phyloP scores from a whole-genome alignment of 2,113 vertebrate species.

The Hypocryptadius cinnamomeus region DNA sequence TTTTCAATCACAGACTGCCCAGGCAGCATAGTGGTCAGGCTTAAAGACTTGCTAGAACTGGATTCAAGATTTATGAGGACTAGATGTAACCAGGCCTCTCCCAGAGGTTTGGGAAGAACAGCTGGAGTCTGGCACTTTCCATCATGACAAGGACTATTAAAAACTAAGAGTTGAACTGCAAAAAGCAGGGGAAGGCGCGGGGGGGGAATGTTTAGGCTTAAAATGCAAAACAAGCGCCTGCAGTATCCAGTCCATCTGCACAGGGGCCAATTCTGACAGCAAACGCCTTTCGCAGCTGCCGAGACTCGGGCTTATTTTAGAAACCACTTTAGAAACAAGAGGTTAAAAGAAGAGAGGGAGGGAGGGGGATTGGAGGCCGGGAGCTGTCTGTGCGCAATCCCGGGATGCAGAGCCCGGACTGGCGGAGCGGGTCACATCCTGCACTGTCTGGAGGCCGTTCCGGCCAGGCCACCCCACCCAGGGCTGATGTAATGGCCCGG shows the following conservation, averaged over 20 bases:
- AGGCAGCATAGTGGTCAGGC: conserved; percentile 63
- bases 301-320: conserved; percentile 54
- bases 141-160: conserved; percentile 72
- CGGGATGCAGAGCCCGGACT: conserved; percentile 13
- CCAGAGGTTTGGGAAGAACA: conserved; percentile 76
- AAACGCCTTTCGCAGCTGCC: conserved; percentile 33
- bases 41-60: conserved; percentile 73
- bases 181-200: neutral
- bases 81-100: conserved; percentile 75
- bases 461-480: conserved; percentile 60
- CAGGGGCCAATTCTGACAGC: conserved; percentile 45
- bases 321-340: conserved; percentile 64
- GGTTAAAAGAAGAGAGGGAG: conserved; percentile 29
- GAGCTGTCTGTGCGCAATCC: neutral
- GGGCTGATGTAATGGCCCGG: conserved; percentile 62
- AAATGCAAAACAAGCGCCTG: conserved; percentile 55
- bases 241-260: conserved; percentile 30
- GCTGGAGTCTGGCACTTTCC: conserved; percentile 75
- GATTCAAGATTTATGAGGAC: conserved; percentile 76
- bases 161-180: conserved; percentile 58
- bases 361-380: neutral
- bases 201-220: neutral
- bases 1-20: conserved; percentile 71
- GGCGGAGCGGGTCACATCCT: conserved; percentile 36
- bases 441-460: conserved; percentile 40